These are phyloP conservation scores for Leptura quadrifasciata DNA, from an alignment of 2,888 invertebrate genomes.

Conservation along the genomic window DNA sequence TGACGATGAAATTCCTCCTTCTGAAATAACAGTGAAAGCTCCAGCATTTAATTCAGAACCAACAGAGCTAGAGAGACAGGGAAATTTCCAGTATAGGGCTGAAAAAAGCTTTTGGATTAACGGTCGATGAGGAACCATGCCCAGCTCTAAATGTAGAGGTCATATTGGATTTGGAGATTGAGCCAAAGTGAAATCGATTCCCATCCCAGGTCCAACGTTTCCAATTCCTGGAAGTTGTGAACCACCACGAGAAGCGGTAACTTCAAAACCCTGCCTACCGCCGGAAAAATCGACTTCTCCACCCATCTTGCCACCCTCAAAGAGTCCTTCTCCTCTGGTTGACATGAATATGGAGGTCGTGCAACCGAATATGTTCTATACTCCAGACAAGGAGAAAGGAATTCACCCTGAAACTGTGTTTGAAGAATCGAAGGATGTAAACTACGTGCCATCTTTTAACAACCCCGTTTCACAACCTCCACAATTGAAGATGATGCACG, in stretches of 20 bases:
- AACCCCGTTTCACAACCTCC: constrained; percentile 71
- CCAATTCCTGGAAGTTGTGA: constrained; percentile 67
- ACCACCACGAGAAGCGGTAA: constrained; percentile 25
- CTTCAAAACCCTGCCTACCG: constrained; percentile 21
- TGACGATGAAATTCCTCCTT: too few species aligned
- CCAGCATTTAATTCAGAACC: too few species aligned
- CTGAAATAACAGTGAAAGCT: too few species aligned
- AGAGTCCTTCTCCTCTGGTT: constrained; percentile 14
- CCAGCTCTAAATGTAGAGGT: constrained; percentile 70
- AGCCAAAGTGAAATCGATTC: too few species aligned
- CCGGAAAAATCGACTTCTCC: constrained; percentile 21
- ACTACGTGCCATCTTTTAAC: constrained; percentile 73
- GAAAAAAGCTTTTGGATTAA: too few species aligned
- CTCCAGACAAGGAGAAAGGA: constrained; percentile 70
- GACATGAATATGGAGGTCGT: constrained; percentile 36
- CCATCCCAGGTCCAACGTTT: constrained; percentile 66
- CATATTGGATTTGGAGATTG: constrained; percentile 68
- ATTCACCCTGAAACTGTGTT: constrained; percentile 48
- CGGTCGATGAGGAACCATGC: constrained; percentile 78
- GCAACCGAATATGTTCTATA: constrained; percentile 68
- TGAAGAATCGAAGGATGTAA: constrained; percentile 64
- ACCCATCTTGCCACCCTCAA: constrained; percentile 27
- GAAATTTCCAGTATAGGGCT: too few species aligned
- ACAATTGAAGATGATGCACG: constrained; percentile 71
- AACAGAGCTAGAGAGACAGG: too few species aligned